Conservation (phyloP, 2,888 invertebrate species). For the Nectonema munidae region DNA sequence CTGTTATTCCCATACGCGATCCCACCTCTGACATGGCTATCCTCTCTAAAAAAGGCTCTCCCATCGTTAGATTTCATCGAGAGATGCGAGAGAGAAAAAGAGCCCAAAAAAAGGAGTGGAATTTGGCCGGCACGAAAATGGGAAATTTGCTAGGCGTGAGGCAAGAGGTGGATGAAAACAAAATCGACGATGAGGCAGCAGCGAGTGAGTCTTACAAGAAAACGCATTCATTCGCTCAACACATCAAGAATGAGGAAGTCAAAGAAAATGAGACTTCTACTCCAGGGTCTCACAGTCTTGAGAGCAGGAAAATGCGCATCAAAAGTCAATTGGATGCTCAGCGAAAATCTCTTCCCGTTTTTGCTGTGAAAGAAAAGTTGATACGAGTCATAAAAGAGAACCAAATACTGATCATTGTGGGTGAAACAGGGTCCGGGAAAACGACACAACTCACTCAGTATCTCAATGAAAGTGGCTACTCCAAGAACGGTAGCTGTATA, state of each 20-base stretch:
- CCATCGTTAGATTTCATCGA: constrained; percentile 50
- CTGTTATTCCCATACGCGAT: constrained; percentile 65
- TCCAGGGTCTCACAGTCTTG: no score
- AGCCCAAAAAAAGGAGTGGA: constrained; percentile 96
- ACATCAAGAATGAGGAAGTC: constrained; percentile 32
- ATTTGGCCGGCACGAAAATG: constrained; percentile 67
- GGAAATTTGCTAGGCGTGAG: constrained; percentile 82
- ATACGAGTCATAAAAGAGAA: constrained; percentile 32
- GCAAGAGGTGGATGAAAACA: constrained; percentile 35
- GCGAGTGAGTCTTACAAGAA: constrained; percentile 53
- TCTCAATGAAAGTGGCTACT: constrained; percentile 67
- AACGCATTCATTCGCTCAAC: constrained; percentile 79
- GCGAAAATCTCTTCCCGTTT: constrained; percentile 60
- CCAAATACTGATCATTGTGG: constrained; percentile 65
- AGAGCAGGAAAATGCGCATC: no score
- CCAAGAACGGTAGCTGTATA: constrained; percentile 56
- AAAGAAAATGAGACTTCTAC: constrained; percentile 19
- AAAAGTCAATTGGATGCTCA: constrained; percentile 44
- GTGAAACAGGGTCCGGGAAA: constrained; percentile 77
- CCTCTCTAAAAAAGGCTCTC: constrained; percentile 64
- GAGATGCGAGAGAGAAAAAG: constrained; percentile 84
- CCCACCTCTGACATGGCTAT: constrained; percentile 90
- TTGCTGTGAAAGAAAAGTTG: constrained; percentile 56
- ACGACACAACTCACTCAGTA: constrained; percentile 92
- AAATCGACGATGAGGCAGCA: constrained; percentile 24